Evolutionary conservation across 1,140 invertebrate species (phyloP).

Genomic region (Hetaerina americana): DNA sequence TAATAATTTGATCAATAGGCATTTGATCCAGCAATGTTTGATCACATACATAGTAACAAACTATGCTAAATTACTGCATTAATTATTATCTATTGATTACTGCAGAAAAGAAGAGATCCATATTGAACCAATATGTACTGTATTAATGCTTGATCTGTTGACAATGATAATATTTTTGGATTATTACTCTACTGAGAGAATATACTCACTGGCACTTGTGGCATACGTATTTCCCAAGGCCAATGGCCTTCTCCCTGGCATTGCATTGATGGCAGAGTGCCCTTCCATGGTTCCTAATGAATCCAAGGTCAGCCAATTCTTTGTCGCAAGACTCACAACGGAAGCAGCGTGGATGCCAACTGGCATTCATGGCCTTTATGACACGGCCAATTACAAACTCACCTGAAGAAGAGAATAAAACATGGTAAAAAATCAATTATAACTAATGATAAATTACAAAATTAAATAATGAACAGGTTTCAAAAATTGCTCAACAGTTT

Average conservation of each 20-base stretch:
- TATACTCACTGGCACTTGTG: slow-evolving; percentile 91
- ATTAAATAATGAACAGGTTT: not conserved
- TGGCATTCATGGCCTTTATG: slow-evolving; percentile 98
- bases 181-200: not conserved
- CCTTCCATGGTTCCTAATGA: slow-evolving; percentile 85
- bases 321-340: slow-evolving; percentile 84
- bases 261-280: slow-evolving; percentile 97
- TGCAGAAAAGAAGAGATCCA: no score
- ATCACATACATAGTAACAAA: no score
- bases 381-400: slow-evolving; percentile 96
- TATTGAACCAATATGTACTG: no score
- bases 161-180: no score
- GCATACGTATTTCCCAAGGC: slow-evolving; percentile 93
- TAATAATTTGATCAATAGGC: no score
- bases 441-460: not conserved
- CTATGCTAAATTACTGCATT: no score
- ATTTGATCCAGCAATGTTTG: no score
- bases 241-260: slow-evolving; percentile 85
- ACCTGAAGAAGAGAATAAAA: slow-evolving; percentile 35
- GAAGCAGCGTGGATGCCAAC: slow-evolving; percentile 98
- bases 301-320: slow-evolving; percentile 90
- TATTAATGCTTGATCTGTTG: no score
- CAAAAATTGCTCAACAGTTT: no score
- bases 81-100: no score
- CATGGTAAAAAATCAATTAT: not conserved